Evolutionary conservation across 2,113 vertebrate genomes (phyloP).

Genomic region (Bombycilla garrulus): DNA sequence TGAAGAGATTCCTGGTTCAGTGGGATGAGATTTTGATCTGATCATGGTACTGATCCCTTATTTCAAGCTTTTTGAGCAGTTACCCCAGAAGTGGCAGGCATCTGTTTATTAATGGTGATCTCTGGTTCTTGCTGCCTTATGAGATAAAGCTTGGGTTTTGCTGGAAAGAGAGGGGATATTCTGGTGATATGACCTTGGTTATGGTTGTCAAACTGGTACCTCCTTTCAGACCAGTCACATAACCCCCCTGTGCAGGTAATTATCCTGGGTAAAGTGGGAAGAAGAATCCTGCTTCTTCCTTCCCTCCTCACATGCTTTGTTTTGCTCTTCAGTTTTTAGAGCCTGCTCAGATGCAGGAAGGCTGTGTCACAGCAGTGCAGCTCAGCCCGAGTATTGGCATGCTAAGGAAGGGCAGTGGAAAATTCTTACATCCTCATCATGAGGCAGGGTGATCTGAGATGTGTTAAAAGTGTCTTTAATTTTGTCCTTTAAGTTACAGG

Average conservation of each 20-base stretch:
- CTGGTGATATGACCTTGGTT: neutral
- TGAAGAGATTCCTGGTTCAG: neutral
- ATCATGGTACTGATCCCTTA: neutral
- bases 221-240: neutral
- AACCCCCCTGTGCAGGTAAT: neutral
- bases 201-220: neutral
- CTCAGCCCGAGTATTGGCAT: neutral
- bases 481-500: neutral
- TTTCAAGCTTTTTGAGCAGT: neutral
- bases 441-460: neutral
- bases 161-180: neutral
- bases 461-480: neutral
- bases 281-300: neutral
- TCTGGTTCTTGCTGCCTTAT: neutral
- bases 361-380: neutral
- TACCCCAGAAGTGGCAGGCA: neutral
- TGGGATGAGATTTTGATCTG: neutral
- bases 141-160: neutral
- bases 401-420: neutral
- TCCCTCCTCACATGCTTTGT: neutral
- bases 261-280: neutral
- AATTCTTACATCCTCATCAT: neutral
- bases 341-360: neutral
- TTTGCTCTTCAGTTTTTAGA: neutral
- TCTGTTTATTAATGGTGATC: neutral